Conservation (phyloP, 2,113 vertebrate species). For the Malurus melanocephalus region DNA sequence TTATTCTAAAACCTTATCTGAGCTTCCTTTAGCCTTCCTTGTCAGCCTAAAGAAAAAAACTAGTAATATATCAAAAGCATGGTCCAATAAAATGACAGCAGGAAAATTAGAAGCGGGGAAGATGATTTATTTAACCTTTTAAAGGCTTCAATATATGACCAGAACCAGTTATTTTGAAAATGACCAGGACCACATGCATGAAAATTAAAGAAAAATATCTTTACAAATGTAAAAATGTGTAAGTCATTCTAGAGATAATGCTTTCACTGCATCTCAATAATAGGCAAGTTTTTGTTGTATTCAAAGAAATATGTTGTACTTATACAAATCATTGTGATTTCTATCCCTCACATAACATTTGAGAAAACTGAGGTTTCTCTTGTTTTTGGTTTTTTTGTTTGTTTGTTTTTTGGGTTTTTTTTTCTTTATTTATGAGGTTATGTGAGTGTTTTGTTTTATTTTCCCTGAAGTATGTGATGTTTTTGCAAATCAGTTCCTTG, state of each 20-base stretch:
- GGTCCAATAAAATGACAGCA: background rate
- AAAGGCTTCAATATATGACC: background rate
- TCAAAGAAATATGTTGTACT: background rate
- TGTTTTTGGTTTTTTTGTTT: no score
- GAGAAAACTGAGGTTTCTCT: no score
- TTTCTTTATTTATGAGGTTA: background rate
- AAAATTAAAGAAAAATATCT: background rate
- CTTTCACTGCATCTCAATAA: background rate
- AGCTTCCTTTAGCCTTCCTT: background rate
- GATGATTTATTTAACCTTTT: background rate
- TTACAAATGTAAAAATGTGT: background rate
- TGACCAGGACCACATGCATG: background rate
- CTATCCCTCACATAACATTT: no score
- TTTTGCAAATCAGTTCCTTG: background rate
- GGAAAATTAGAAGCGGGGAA: background rate
- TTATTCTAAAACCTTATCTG: background rate
- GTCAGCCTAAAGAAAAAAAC: background rate
- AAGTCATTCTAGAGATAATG: background rate
- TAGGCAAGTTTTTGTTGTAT: background rate
- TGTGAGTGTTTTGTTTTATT: background rate
- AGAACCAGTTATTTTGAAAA: background rate
- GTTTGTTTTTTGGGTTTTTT: background rate
- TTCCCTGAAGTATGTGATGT: background rate
- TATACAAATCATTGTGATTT: background rate
- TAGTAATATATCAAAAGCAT: background rate